A percentile compares a stretch with the other conserved stretches of the same genome.
Conservation (phyloP, 2,888 invertebrate genomes). For the Cantharis flavilabris region DNA sequence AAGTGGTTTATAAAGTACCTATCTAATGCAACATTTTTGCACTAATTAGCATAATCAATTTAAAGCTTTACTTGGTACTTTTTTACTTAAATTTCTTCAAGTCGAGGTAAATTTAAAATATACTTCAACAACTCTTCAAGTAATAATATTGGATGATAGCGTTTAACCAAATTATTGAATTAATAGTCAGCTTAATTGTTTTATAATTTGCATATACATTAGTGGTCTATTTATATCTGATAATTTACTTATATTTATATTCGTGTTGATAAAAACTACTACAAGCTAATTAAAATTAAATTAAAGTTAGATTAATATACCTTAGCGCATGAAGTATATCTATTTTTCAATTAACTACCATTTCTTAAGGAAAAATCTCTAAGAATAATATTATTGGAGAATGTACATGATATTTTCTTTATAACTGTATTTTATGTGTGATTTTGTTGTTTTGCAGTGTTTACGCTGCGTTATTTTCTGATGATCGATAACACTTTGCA, state of each 20-base stretch:
- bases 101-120: neutral
- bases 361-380: neutral
- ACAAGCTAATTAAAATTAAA: neutral
- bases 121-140: neutral
- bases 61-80: neutral
- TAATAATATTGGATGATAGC: neutral
- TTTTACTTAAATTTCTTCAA: neutral
- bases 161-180: neutral
- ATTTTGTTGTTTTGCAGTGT: neutral
- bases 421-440: neutral
- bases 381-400: neutral
- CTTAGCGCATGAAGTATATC: neutral
- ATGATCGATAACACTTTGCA: constrained; percentile 1
- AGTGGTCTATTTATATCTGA: neutral
- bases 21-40: neutral
- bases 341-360: neutral
- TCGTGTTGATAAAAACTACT: neutral
- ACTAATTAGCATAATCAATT: neutral
- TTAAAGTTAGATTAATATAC: neutral
- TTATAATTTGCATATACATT: neutral
- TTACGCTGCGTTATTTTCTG: neutral
- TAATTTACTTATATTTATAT: neutral
- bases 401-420: neutral
- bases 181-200: neutral
- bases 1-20: neutral